phyloP scores from a whole-genome alignment of 2,888 invertebrate genomes.

The Diarsia dahlii region DNA sequence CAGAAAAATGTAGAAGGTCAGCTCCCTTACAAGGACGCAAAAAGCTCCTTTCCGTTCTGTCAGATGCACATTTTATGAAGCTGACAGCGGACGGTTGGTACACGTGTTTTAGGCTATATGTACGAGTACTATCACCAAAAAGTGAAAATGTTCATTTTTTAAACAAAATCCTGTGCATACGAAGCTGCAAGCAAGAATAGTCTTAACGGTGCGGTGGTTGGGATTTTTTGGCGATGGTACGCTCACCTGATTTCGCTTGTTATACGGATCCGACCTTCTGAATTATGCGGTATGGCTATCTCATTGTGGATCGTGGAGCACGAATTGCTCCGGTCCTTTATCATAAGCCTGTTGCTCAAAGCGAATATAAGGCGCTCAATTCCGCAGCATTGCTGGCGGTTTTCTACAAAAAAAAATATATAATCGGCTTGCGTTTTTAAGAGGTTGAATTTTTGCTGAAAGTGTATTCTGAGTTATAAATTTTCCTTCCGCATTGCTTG shows the following conservation, averaged over 20 bases:
- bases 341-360: slow-evolving; percentile 61
- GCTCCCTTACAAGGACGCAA: too few species aligned
- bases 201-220: too few species aligned
- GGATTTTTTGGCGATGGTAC: too few species aligned
- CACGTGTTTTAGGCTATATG: too few species aligned
- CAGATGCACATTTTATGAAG: not conserved
- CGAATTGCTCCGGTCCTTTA: slow-evolving; percentile 41
- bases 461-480: not conserved
- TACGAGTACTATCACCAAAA: too few species aligned
- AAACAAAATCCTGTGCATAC: too few species aligned
- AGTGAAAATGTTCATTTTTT: too few species aligned
- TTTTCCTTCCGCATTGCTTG: not conserved
- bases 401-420: slow-evolving; percentile 21
- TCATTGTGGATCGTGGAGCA: slow-evolving; percentile 28
- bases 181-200: too few species aligned
- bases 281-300: not conserved
- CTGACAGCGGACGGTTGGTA: too few species aligned
- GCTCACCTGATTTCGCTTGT: not conserved
- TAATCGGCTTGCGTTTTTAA: slow-evolving; percentile 23
- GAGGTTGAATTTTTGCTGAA: slow-evolving; percentile 5
- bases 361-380: slow-evolving; percentile 32
- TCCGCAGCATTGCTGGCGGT: slow-evolving; percentile 7
- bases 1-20: not conserved
- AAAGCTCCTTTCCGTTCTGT: not conserved
- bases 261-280: slow-evolving; percentile 15